Base-by-base conservation (phyloP, 1,140 invertebrate genomes). In the Delia radicum region DNA sequence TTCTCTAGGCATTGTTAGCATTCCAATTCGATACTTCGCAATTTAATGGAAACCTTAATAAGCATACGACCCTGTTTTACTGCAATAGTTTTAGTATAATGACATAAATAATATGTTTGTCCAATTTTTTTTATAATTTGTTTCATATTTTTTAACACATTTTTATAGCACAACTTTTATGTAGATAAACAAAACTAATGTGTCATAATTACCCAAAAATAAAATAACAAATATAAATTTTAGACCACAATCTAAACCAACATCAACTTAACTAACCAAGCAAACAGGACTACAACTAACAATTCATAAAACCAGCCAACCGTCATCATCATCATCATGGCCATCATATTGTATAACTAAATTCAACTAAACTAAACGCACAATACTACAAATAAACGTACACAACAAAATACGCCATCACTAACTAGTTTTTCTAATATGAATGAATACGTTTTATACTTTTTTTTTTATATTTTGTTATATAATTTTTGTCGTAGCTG, bases 181-280 rank as follows among this genome's bases (percentile, higher is more conserved):
- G 65, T 37, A 55, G 46, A 18, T 21, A 21, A 55, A 55, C 65
- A 21, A 69, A 69, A 33, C 65, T 69, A 69, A 69, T 37, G 29
- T 69, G 65, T 33, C 65, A 69, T 69, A 69, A 69, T 69, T 69
- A 69, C 31, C 29, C 65, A 29, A 24, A 69, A 69, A 69, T 33
- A 33, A 69, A 69, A 65, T 27, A 65, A 65, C 62, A 65, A 69
- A 69, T 69, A 69, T 18, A 69, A 69, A 37, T 69, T 33, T 69
- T 37, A 37, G 65, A 69, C 65, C 65, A 33, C 65, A 69, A 33
- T 13, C 65, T 33, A 69, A 69, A 33, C 21, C 29, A 69, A 69
- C 65, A 69, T 24, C 48, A 55, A 55, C n/a, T 21, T 21, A 55
- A 21, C 10, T 55, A 55, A 55, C 5, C n/a, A 55, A 18, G 48